A percentile compares a stretch with the other conserved stretches of the same genome.
Conservation (phyloP, 2,797 vertebrate genomes). For the Dallia pectoralis region DNA sequence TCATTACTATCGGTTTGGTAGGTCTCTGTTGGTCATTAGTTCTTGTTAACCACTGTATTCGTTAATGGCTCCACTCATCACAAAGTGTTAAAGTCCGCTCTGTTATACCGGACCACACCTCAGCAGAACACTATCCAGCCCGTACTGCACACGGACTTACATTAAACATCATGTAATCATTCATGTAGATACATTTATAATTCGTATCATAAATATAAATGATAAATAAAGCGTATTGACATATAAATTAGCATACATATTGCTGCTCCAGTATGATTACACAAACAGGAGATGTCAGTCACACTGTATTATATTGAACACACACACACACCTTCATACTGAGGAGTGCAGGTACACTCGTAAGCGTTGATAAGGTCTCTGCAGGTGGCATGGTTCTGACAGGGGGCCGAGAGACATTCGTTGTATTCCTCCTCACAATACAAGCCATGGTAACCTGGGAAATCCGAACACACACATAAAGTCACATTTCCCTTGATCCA, state of each 20-base stretch:
- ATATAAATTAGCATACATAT: not conserved
- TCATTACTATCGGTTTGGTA: no score
- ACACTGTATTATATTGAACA: not conserved
- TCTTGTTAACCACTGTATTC: no score
- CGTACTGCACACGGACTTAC: not conserved
- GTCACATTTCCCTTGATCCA: not conserved
- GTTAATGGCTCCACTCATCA: not conserved
- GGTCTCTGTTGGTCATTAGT: no score
- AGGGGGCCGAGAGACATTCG: slow-evolving; percentile 92
- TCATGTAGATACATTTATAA: not conserved
- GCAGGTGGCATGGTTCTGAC: slow-evolving; percentile 93
- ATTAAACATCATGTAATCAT: not conserved
- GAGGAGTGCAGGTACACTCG: slow-evolving; percentile 87
- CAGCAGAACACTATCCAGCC: not conserved
- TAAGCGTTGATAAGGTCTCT: slow-evolving; percentile 89
- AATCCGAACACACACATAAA: not conserved
- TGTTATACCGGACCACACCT: not conserved
- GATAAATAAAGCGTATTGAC: no score
- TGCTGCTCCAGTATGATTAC: not conserved
- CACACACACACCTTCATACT: slow-evolving; percentile 83
- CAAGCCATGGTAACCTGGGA: slow-evolving; percentile 91
- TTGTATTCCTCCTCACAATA: slow-evolving; percentile 98
- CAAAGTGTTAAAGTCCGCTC: not conserved
- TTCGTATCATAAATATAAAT: no score
- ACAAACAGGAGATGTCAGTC: not conserved